Evolutionary conservation across 2,888 invertebrate species (phyloP), one percentile per base, ranked within the genome.

Genomic region (Drosophila atroscutellata): DNA sequence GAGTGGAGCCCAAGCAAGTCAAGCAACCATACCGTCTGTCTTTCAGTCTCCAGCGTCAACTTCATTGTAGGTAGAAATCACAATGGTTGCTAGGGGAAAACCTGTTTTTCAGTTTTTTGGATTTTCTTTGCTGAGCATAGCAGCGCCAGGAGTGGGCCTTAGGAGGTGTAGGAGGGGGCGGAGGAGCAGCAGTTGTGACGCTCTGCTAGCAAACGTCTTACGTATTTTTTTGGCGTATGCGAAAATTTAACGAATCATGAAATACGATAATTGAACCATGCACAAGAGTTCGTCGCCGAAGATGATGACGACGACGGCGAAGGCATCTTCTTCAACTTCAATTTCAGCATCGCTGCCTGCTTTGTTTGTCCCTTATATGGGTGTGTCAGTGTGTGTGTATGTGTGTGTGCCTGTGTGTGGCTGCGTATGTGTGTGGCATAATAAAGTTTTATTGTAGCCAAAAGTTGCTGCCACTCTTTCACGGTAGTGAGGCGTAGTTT

Each of bases 211-310:
- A 75, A 45, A 72, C 75, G 77, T 72, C 89, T 86, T 89, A 77
- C 72, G 83, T 81, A 83, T 30, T 64, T 66, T 81, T 83, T 82
- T 82, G 84, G 81, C 84, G 86, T 83, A 91, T 92, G 90, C 89
- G 90, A 92, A 87, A 87, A 91, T 90, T 91, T 92, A 91, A 91
- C 91, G 92, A 91, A 92, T 91, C 91, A 91, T 92, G 91, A 91
- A 91, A 91, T 92, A 90, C 90, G 90, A 92, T 92, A 91, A 91
- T 91, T 91, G 91, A 92, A 91, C 90, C 92, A 91, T 92, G 90
- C 92, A 91, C 86, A 89, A 86, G 90, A 89, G 86, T 86, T 86
- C 81, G 79, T 87, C 89, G 72, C 64, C 59, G 76, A 59, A 78
- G 64, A 64, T 59, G 59, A 0, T 45, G 66, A 55, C 51, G 63